Evolutionary conservation across 2,113 vertebrate genomes (phyloP).

Genomic region (Labeo catla): DNA sequence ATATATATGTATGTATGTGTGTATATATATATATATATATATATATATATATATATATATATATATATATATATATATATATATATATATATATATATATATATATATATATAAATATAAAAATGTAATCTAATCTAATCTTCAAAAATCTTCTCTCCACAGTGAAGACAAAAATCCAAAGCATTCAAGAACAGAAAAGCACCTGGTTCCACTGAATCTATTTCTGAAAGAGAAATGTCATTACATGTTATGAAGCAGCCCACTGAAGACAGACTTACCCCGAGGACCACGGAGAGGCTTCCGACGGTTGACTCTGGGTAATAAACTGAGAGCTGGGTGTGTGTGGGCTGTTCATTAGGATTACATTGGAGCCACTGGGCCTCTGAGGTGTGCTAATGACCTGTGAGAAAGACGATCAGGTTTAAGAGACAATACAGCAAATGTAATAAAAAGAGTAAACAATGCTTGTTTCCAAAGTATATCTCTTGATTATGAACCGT

Average conservation of each 20-base stretch:
- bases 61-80: no score
- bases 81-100: no score
- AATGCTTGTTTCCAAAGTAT: neutral
- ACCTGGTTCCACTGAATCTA: neutral
- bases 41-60: no score
- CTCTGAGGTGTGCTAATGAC: conserved; percentile 95
- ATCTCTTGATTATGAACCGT: neutral
- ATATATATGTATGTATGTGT: no score
- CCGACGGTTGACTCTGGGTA: conserved; percentile 92
- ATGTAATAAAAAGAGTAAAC: neutral
- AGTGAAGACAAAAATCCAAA: neutral
- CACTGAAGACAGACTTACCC: conserved; percentile 79
- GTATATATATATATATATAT: no score
- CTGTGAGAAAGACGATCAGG: conserved; percentile 66
- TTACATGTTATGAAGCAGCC: neutral
- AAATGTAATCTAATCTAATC: no score
- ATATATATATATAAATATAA: no score
- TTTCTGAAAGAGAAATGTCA: neutral
- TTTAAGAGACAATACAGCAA: neutral
- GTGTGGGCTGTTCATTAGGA: conserved; percentile 95
- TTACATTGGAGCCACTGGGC: conserved; percentile 87
- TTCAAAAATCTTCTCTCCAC: no score
- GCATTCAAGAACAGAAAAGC: neutral
- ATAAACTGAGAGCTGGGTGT: conserved; percentile 94
- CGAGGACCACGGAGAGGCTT: conserved; percentile 97